Evolutionary conservation across 2,113 vertebrate species (phyloP).

Genomic region (Okapia johnstoni): DNA sequence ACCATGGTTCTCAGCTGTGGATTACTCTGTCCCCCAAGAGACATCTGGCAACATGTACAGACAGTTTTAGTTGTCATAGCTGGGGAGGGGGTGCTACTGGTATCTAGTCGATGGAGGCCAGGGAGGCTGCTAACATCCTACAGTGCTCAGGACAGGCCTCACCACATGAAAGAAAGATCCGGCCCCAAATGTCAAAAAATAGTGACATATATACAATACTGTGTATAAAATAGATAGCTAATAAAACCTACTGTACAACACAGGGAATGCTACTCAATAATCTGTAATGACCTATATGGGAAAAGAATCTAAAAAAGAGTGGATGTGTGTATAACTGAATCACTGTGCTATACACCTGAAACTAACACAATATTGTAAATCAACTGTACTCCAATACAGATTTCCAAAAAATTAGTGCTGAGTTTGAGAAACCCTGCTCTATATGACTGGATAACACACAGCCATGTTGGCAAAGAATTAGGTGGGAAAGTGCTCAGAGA

Average conservation of each 20-base stretch:
- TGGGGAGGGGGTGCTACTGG: not conserved
- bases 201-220: not conserved
- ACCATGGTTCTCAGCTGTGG: not conserved
- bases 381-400: not conserved
- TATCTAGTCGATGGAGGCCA: not conserved
- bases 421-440: not conserved
- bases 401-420: not conserved
- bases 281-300: not conserved
- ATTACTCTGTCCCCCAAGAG: not conserved
- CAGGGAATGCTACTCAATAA: not conserved
- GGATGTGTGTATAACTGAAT: not conserved
- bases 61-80: not conserved
- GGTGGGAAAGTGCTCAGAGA: not conserved
- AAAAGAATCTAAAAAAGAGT: not conserved
- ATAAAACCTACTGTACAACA: not conserved
- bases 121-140: not conserved
- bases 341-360: not conserved
- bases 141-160: not conserved
- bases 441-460: not conserved
- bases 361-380: not conserved
- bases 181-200: not conserved
- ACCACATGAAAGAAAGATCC: not conserved
- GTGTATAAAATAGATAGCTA: not conserved
- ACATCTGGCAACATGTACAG: not conserved
- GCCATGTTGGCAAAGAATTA: not conserved